A percentile compares a stretch with the other conserved stretches of the same genome.
Conservation (phyloP, 2,113 vertebrate species). For the Nyctereutes procyonoides region DNA sequence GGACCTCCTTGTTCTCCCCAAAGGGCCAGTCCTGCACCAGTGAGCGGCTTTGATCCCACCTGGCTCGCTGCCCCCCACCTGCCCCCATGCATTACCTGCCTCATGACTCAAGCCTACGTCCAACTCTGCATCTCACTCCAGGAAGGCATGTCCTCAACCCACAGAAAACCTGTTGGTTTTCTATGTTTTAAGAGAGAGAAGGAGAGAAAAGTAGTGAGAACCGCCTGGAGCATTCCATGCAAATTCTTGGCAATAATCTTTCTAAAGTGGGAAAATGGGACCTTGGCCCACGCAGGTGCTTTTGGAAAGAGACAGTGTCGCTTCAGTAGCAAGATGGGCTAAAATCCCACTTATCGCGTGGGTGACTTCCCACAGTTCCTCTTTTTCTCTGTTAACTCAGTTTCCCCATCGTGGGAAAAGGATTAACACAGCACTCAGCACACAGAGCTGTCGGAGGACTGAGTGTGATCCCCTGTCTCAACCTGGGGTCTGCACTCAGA, state of each 20-base stretch:
- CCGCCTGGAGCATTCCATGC: fast-evolving
- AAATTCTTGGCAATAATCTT: not conserved
- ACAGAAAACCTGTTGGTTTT: not conserved
- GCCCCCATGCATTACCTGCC: not conserved
- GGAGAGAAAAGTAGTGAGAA: not conserved
- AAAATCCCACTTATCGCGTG: not conserved
- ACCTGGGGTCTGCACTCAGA: not conserved
- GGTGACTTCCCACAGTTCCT: not conserved
- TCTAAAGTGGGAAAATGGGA: not conserved
- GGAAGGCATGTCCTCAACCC: no score
- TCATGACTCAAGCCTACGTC: no score
- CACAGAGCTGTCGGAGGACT: not conserved
- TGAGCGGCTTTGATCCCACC: not conserved
- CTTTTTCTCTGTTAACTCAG: not conserved
- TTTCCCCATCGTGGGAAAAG: not conserved
- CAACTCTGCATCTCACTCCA: no score
- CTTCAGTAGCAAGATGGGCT: not conserved
- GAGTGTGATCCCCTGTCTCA: fast-evolving
- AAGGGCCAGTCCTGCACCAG: no score
- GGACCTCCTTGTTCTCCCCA: not conserved
- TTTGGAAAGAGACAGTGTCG: not conserved
- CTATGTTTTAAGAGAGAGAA: not conserved
- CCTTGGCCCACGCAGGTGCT: fast-evolving
- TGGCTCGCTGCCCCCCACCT: not conserved
- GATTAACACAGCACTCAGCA: not conserved